Conservation (phyloP, 2,113 vertebrate species). For the Mobula birostris region DNA sequence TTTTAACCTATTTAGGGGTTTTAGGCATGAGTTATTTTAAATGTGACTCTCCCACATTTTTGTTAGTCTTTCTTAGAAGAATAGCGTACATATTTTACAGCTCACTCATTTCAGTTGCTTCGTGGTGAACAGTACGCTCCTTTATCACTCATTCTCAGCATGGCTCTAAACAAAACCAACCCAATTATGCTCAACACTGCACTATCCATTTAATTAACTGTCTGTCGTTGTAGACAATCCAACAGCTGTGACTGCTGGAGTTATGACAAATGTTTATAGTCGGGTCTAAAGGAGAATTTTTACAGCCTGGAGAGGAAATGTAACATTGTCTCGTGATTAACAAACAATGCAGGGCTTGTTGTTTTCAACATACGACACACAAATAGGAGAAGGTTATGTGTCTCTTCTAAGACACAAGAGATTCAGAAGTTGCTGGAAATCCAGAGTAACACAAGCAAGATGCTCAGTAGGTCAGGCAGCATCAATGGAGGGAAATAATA, state of each 20-base stretch:
- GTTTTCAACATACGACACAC: too few species aligned
- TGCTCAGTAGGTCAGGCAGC: too few species aligned
- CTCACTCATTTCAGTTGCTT: not conserved
- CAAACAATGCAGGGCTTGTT: too few species aligned
- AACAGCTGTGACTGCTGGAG: slow-evolving; percentile 70
- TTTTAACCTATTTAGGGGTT: not conserved
- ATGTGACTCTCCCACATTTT: not conserved
- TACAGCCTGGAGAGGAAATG: not conserved
- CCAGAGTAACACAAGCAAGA: too few species aligned
- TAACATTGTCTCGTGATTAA: too few species aligned
- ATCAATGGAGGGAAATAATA: too few species aligned
- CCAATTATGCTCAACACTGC: slow-evolving; percentile 70
- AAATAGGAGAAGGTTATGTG: too few species aligned
- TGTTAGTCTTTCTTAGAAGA: not conserved
- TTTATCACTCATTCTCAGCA: slow-evolving; percentile 57
- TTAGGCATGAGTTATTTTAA: not conserved
- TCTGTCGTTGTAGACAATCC: slow-evolving; percentile 65
- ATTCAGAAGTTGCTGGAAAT: too few species aligned
- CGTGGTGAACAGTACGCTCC: not conserved
- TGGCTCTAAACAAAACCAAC: slow-evolving; percentile 74
- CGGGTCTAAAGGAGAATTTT: not conserved
- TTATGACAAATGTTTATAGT: slow-evolving; percentile 59
- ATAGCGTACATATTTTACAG: not conserved
- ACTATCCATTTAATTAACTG: slow-evolving; percentile 72
- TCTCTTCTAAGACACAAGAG: too few species aligned